Conservation (phyloP, 2,888 invertebrate genomes). For the Eretmocerus hayati region DNA sequence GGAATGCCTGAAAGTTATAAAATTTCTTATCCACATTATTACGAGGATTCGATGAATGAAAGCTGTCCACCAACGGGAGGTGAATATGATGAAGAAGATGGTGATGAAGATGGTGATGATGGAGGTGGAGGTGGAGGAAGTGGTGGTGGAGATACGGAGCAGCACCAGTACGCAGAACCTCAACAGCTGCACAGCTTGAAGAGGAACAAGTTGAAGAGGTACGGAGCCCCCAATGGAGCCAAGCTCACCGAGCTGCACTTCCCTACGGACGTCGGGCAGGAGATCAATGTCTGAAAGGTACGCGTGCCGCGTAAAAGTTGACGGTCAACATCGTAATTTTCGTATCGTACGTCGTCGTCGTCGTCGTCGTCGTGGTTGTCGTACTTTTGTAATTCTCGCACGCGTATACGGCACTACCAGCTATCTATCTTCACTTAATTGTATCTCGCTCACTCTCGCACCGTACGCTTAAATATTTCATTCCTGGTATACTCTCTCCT, state of each 20-base stretch:
- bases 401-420: too few relatives aligned
- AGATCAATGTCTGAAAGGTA: slow-evolving; percentile 56
- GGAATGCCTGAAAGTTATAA: slow-evolving; percentile 41
- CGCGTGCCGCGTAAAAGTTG: too few relatives aligned
- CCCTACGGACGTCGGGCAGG: slow-evolving; percentile 58
- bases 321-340: too few relatives aligned
- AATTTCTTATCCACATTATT: slow-evolving; percentile 43
- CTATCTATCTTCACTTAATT: too few relatives aligned
- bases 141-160: slow-evolving; percentile 13
- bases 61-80: slow-evolving; percentile 13
- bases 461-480: too few relatives aligned
- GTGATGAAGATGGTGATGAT: slow-evolving; percentile 23
- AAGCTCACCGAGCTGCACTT: slow-evolving; percentile 57
- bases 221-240: slow-evolving; percentile 6
- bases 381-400: too few relatives aligned
- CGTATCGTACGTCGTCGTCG: too few relatives aligned
- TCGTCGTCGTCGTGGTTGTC: too few relatives aligned
- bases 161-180: slow-evolving; percentile 24
- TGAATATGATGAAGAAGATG: slow-evolving; percentile 1
- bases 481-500: too few relatives aligned
- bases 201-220: slow-evolving; percentile 32
- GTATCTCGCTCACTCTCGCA: too few relatives aligned
- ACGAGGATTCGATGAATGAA: slow-evolving; percentile 38
- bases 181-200: slow-evolving; percentile 17
- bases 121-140: slow-evolving; percentile 25